These are phyloP conservation scores for Sitobion miscanthi DNA, from an alignment of 1,140 invertebrate species.

Conservation along the genomic window DNA sequence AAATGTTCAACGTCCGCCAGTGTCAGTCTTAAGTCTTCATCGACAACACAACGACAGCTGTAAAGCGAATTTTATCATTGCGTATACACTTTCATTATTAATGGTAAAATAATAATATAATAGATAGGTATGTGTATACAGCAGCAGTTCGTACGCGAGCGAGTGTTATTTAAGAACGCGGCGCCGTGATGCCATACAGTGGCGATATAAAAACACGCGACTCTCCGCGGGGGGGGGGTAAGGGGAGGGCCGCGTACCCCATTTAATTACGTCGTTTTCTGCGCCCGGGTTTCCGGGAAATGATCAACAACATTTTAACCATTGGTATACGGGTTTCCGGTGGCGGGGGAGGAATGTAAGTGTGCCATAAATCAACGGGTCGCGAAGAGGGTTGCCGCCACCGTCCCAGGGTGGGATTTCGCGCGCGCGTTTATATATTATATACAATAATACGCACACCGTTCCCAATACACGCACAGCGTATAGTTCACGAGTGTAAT, in stretches of 20 bases:
- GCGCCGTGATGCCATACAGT: not conserved
- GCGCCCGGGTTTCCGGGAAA: not conserved
- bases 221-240: not conserved
- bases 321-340: not conserved
- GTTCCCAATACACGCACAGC: not conserved
- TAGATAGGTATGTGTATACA: not conserved
- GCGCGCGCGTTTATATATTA: constrained; percentile 2
- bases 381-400: not conserved
- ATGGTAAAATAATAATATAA: not conserved
- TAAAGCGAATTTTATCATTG: not conserved
- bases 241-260: not conserved
- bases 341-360: not conserved
- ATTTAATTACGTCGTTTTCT: constrained; percentile 17
- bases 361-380: constrained; percentile 4
- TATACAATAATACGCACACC: not conserved
- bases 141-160: too few relatives aligned
- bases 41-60: not conserved
- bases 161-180: not conserved
- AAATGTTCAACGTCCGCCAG: not conserved
- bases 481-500: not conserved
- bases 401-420: not conserved
- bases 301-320: constrained; percentile 16
- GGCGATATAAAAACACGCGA: not conserved
- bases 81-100: not conserved
- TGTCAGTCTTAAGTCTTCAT: not conserved